A percentile compares a stretch with the other conserved stretches of the same genome.
Evolutionary conservation across 1,140 invertebrate genomes (phyloP).

Genomic region (Delia radicum): DNA sequence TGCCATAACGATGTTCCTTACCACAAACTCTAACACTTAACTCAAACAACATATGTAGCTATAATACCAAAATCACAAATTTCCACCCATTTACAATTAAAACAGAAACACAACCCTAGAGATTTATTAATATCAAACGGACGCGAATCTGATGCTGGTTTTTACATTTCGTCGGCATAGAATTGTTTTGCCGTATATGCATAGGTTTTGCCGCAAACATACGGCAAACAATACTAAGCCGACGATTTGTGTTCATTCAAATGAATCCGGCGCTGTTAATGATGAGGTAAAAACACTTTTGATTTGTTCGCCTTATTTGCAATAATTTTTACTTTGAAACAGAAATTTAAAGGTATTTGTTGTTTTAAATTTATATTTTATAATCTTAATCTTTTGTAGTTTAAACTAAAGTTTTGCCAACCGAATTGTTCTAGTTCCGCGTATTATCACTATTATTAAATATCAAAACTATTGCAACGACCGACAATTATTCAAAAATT

Average conservation of each 20-base stretch:
- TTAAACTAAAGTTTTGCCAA: no score
- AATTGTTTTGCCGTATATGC: no score
- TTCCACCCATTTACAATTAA: not conserved
- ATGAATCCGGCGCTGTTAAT: constrained; percentile 83
- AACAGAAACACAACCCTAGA: constrained; percentile 60
- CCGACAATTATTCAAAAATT: no score
- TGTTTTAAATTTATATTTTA: no score
- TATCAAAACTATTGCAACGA: no score
- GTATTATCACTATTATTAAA: no score
- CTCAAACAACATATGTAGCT: not conserved
- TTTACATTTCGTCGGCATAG: no score
- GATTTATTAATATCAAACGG: constrained; percentile 86
- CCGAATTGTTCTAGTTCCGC: no score
- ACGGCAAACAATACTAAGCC: no score
- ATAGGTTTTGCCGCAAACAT: no score
- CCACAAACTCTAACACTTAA: not conserved
- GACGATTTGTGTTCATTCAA: constrained; percentile 82
- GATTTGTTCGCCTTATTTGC: not conserved
- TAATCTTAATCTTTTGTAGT: no score
- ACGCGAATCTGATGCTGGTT: constrained; percentile 77
- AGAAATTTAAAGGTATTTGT: no score
- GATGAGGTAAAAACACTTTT: constrained; percentile 68
- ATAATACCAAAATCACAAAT: not conserved
- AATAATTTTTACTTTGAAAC: not conserved
- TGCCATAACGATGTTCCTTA: not conserved